Conservation (phyloP, 2,888 invertebrate genomes). For the Clistopyga incitator region DNA sequence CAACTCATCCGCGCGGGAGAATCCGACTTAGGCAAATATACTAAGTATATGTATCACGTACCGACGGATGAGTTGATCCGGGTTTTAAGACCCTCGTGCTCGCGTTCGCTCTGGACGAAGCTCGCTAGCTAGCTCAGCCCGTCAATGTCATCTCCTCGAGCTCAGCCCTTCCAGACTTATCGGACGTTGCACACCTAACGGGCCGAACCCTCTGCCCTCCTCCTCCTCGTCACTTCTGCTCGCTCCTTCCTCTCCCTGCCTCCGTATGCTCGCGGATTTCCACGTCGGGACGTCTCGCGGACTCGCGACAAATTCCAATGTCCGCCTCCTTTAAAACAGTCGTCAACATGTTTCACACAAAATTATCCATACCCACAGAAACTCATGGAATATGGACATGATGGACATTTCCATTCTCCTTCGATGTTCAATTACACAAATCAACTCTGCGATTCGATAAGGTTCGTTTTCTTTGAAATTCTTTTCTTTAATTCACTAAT, state of each 20-base stretch:
- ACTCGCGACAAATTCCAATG: slow-evolving; percentile 71
- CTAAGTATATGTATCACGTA: slow-evolving; percentile 80
- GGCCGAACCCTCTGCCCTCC: slow-evolving; percentile 71
- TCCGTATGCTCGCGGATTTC: slow-evolving; percentile 76
- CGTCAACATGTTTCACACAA: slow-evolving; percentile 4
- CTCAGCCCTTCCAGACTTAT: slow-evolving; percentile 84
- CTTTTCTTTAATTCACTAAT: no score
- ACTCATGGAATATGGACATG: not conserved
- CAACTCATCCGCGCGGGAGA: slow-evolving; percentile 70
- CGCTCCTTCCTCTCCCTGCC: slow-evolving; percentile 30
- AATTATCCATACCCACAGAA: slow-evolving; percentile 13
- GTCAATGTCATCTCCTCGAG: slow-evolving; percentile 74
- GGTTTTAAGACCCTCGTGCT: slow-evolving; percentile 82
- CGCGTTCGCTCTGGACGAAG: slow-evolving; percentile 69
- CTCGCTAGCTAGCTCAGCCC: slow-evolving; percentile 68
- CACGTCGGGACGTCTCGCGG: slow-evolving; percentile 75
- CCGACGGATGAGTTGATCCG: slow-evolving; percentile 84
- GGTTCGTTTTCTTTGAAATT: no score
- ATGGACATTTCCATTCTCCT: no score
- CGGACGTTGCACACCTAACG: slow-evolving; percentile 82
- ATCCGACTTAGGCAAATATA: slow-evolving; percentile 78
- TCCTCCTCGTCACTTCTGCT: slow-evolving; percentile 39
- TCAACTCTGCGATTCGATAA: no score
- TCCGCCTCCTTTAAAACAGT: slow-evolving; percentile 32
- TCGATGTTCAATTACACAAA: no score